Evolutionary conservation across 2,113 vertebrate genomes (phyloP), one percentile per base, ranked within the genome.

Genomic region (Oreochromis aureus): DNA sequence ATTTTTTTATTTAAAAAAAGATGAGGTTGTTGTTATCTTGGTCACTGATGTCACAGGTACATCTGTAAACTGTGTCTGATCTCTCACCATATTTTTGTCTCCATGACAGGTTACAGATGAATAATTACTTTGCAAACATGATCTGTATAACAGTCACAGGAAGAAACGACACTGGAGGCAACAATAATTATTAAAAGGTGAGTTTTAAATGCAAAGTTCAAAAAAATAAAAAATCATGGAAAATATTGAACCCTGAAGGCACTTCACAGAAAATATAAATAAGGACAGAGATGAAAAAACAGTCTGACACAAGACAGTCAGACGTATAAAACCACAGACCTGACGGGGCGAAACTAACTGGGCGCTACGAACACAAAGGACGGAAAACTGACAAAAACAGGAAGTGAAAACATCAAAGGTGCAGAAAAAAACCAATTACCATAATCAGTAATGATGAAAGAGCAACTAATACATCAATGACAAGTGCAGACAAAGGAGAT

Each of bases 141-240:
- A 61, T 32, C 58, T 61, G 0, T 61, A 6, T 34, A 6, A 61
- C 0, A 34, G 30, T 61, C 0, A 0, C 8, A 1, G 59, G 30
- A 19, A 19, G 16, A 61, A 61, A 32, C 15, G 58, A 61, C 58
- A 61, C 58, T 0, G 10, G 3, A 32, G 58, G 27, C 27, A 18
- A 0, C 0, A 59, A 32, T 32, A 0, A 0, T 0, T 6, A 1
- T 61, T 61, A 0, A 61, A 18, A 61, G 5, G 16, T 34, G 30
- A 61, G 30, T 34, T 61, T 34, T 34, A 32, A 61, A 34, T 32
- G 27, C 5, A 61, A 61, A 32, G 58, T 61, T 32, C 15, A 32
- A 61, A 61, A 16, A 34, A 10, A 61, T 34, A 6, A 46, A 16
- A 10, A 1, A 19, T 61, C 9, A 34, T 6, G 58, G 30, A 63